Evolutionary conservation across 64 coral and sea anemone genomes (phyloP).

Genomic region (Catalaphyllia jardinei): DNA sequence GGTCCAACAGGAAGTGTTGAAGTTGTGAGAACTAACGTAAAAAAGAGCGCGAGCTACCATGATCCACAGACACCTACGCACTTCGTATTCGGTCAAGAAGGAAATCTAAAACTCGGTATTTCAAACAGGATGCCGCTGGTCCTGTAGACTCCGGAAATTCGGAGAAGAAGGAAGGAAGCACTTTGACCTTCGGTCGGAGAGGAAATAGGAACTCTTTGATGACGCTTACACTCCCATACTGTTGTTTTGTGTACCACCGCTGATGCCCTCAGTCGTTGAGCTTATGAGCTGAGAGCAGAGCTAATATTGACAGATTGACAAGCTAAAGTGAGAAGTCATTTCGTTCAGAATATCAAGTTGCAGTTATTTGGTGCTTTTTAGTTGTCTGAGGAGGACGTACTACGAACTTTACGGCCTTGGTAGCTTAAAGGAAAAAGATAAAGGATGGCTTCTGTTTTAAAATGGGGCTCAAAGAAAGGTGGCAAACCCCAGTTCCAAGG

Average conservation of each 20-base stretch:
- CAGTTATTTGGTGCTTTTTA: background rate
- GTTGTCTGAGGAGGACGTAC: background rate
- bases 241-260: background rate
- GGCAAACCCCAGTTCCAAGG: conserved; percentile 52
- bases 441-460: conserved; percentile 60
- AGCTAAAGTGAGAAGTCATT: background rate
- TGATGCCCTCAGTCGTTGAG: background rate
- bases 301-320: background rate
- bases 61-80: too few species aligned
- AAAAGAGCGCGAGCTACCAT: background rate
- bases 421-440: background rate
- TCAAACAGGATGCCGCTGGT: too few species aligned
- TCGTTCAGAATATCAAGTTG: background rate
- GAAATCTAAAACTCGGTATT: too few species aligned
- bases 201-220: background rate
- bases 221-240: background rate
- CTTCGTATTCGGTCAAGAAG: too few species aligned
- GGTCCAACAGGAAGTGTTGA: too few species aligned
- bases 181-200: background rate
- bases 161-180: too few species aligned
- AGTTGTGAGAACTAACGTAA: too few species aligned
- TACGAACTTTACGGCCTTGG: background rate
- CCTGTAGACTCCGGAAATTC: too few species aligned
- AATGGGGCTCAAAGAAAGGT: conserved; percentile 42
- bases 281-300: too few species aligned